Evolutionary conservation across 2,113 vertebrate species (phyloP).

Genomic region (Setophaga coronata): DNA sequence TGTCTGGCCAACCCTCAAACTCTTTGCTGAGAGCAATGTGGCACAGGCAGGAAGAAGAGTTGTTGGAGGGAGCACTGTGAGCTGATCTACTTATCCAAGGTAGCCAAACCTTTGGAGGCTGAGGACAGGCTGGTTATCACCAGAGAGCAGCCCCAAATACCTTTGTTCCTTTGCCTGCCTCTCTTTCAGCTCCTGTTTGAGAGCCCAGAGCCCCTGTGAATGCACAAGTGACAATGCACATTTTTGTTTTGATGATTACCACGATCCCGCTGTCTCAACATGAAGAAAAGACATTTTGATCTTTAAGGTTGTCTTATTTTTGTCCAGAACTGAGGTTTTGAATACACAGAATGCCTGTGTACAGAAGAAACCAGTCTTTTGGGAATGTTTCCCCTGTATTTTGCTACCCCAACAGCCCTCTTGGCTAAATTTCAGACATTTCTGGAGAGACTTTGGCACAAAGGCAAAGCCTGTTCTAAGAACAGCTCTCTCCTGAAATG

Average conservation of each 20-base stretch:
- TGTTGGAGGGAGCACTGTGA: background rate
- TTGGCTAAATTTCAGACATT: background rate
- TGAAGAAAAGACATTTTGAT: background rate
- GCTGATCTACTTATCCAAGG: background rate
- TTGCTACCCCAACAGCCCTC: background rate
- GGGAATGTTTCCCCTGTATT: background rate
- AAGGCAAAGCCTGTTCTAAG: background rate
- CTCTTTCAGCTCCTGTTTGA: background rate
- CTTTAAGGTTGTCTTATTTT: background rate
- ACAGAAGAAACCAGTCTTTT: background rate
- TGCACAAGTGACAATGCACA: background rate
- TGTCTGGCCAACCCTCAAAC: background rate
- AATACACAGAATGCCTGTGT: rapidly evolving
- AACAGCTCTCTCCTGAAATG: background rate
- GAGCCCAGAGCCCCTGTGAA: background rate
- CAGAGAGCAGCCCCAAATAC: background rate
- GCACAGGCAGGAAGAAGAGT: background rate
- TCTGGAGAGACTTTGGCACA: background rate
- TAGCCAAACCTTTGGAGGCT: background rate
- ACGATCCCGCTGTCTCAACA: background rate
- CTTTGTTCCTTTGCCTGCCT: background rate
- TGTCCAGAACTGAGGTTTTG: background rate
- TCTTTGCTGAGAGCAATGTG: background rate
- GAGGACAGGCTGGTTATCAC: background rate
- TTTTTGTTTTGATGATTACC: background rate